These are phyloP conservation scores for Drepanosiphum platanoidis DNA, from an alignment of 2,888 invertebrate genomes.

Conservation along the genomic window DNA sequence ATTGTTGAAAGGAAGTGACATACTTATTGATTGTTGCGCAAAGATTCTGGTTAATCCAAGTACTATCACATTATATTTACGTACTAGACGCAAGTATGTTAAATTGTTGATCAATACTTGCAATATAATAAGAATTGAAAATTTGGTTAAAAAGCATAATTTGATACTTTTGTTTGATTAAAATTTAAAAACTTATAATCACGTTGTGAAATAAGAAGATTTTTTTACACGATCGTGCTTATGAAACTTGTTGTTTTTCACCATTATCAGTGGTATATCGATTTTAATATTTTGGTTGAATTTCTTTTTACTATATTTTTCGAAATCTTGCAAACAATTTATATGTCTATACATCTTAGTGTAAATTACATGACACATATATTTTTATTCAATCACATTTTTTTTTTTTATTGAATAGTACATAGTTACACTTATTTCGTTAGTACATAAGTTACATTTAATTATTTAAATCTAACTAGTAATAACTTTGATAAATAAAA, in stretches of 20 bases:
- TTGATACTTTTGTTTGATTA: not conserved
- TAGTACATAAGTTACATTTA: too few relatives aligned
- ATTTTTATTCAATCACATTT: too few relatives aligned
- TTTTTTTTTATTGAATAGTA: too few relatives aligned
- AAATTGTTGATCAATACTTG: not conserved
- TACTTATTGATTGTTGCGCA: constrained; percentile 2
- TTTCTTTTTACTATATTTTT: too few relatives aligned
- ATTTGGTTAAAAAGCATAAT: not conserved
- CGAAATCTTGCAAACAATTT: too few relatives aligned
- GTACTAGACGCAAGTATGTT: not conserved
- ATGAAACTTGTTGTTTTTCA: not conserved
- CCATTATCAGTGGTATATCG: not conserved
- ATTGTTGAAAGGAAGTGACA: constrained; percentile 21
- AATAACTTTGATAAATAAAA: too few relatives aligned
- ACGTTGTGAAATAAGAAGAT: not conserved
- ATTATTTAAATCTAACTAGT: too few relatives aligned
- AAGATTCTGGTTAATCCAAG: not conserved
- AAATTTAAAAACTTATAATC: too few relatives aligned
- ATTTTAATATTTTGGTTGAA: too few relatives aligned
- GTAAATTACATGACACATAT: too few relatives aligned
- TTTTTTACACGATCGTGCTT: not conserved
- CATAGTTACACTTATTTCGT: too few relatives aligned
- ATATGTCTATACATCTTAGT: too few relatives aligned
- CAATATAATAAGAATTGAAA: not conserved
- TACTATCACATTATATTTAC: not conserved